A percentile compares a stretch with the other conserved stretches of the same genome.
These are phyloP conservation scores for Falco novaeseelandiae DNA, from an alignment of 2,797 vertebrate genomes.

Conservation along the genomic window DNA sequence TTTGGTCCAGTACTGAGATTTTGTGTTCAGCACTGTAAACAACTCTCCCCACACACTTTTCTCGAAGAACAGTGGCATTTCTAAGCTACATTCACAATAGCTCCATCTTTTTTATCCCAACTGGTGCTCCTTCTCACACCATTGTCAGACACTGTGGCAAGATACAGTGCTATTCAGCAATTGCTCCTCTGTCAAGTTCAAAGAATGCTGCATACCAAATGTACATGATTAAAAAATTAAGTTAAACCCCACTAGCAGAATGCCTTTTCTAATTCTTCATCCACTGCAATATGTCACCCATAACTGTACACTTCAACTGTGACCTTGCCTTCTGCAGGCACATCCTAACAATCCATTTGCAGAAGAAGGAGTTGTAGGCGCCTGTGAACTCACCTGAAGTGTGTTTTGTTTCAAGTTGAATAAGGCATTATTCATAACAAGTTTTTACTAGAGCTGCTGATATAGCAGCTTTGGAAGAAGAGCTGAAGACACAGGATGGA, in stretches of 20 bases:
- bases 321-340: neutral
- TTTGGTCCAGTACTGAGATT: neutral
- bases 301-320: neutral
- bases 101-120: neutral
- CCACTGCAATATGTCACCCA: neutral
- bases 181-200: neutral
- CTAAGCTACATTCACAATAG: neutral
- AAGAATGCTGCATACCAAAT: neutral
- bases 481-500: neutral
- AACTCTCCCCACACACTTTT: neutral
- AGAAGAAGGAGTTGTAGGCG: neutral
- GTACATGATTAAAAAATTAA: neutral
- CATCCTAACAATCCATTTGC: neutral
- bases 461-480: neutral
- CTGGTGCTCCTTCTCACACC: neutral
- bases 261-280: neutral
- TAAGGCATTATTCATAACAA: neutral
- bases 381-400: neutral
- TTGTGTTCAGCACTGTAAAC: neutral
- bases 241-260: neutral
- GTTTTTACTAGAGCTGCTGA: neutral
- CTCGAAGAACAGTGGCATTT: neutral
- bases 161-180: fast-evolving
- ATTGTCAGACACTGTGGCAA: neutral
- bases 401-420: neutral